Conservation (phyloP, 2,797 vertebrate genomes). For the Perodicticus potto region DNA sequence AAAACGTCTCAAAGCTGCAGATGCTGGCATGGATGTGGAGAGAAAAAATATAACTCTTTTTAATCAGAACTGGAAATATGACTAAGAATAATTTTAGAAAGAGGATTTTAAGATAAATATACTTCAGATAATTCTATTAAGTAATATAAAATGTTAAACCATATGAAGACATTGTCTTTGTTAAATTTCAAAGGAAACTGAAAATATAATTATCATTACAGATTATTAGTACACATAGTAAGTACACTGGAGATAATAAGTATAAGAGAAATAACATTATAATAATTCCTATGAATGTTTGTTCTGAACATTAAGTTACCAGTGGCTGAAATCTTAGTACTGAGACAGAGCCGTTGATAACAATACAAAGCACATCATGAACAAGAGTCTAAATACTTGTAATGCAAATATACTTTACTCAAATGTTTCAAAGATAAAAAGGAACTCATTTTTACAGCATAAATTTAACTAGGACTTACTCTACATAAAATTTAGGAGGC, state of each 20-base stretch:
- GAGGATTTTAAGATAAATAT: slow-evolving; percentile 49
- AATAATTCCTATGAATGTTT: slow-evolving; percentile 38
- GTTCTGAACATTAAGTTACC: slow-evolving; percentile 62
- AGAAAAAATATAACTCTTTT: neutral
- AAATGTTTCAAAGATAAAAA: slow-evolving; percentile 36
- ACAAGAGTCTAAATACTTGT: slow-evolving; percentile 29
- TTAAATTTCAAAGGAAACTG: slow-evolving; percentile 71
- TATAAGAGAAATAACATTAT: slow-evolving; percentile 23
- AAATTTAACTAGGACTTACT: slow-evolving; percentile 13
- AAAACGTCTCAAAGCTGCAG: too few species aligned
- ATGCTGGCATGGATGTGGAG: too few species aligned
- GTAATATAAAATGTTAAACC: slow-evolving; percentile 57
- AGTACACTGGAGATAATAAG: slow-evolving; percentile 52
- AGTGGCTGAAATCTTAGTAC: slow-evolving; percentile 44
- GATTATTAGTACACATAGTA: slow-evolving; percentile 46
- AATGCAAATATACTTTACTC: slow-evolving; percentile 36
- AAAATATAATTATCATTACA: slow-evolving; percentile 61
- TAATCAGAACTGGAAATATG: slow-evolving; percentile 41
- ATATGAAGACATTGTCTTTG: slow-evolving; percentile 55
- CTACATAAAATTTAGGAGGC: neutral
- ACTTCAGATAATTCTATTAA: slow-evolving; percentile 67
- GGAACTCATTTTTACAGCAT: slow-evolving; percentile 26
- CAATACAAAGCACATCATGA: slow-evolving; percentile 54
- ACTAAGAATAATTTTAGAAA: slow-evolving; percentile 65
- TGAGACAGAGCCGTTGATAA: slow-evolving; percentile 58